phyloP scores from a whole-genome alignment of 2,113 vertebrate species.

The Channa maculata region DNA sequence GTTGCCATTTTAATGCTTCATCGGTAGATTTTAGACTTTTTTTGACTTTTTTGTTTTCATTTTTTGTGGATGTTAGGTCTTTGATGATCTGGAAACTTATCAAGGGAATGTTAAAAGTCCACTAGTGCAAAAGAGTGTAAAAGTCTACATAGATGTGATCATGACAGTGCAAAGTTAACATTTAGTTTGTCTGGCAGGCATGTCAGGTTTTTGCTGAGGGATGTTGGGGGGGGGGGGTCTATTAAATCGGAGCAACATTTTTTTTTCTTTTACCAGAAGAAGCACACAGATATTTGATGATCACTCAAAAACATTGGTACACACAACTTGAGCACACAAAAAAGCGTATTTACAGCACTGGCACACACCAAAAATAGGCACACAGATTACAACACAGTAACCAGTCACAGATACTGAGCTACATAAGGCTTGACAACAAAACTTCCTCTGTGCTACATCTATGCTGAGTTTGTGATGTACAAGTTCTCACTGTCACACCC shows the following conservation, averaged over 20 bases:
- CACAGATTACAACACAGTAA: constrained; percentile 84
- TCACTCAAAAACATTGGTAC: constrained; percentile 78
- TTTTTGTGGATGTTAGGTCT: constrained; percentile 49
- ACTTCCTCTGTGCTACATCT: constrained; percentile 83
- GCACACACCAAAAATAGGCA: constrained; percentile 82
- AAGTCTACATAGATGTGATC: constrained; percentile 74
- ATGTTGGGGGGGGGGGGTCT: neutral
- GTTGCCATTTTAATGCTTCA: constrained; percentile 50
- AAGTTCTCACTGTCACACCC: constrained; percentile 80
- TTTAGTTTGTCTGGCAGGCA: constrained; percentile 56
- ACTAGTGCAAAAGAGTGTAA: constrained; percentile 81
- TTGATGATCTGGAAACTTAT: constrained; percentile 61
- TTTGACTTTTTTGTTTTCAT: constrained; percentile 19
- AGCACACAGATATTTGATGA: constrained; percentile 80
- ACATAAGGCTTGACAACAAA: constrained; percentile 84
- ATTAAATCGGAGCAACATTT: constrained; percentile 71
- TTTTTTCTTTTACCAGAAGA: constrained; percentile 70
- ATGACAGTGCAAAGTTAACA: constrained; percentile 72
- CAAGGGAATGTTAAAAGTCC: constrained; percentile 73
- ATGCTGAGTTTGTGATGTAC: constrained; percentile 83
- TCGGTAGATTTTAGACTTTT: constrained; percentile 30
- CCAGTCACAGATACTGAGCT: constrained; percentile 82
- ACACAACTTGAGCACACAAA: constrained; percentile 79
- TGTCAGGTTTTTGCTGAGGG: constrained; percentile 51
- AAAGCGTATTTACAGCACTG: constrained; percentile 83